A percentile compares a stretch with the other conserved stretches of the same genome.
Evolutionary conservation across 92 coral and sea anemone genomes (phyloP).

Genomic region (Epizoanthus ramosus): DNA sequence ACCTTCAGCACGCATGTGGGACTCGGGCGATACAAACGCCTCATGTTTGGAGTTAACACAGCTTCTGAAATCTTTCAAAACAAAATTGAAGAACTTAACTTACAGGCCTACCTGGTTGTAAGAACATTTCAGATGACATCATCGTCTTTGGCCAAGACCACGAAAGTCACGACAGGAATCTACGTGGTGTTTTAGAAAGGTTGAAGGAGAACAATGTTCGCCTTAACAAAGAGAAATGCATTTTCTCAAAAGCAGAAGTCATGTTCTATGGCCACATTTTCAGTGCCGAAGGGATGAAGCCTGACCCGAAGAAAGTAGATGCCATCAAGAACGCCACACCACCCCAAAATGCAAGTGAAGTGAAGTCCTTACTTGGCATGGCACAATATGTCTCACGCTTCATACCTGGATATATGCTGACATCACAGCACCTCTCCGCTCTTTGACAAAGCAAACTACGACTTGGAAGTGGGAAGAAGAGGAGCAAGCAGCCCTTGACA

Average conservation of each 20-base stretch:
- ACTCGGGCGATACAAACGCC: constrained; percentile 44
- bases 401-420: constrained; percentile 57
- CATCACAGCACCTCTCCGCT: constrained; percentile 57
- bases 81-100: constrained; percentile 35
- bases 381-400: constrained; percentile 57
- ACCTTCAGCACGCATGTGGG: constrained; percentile 48
- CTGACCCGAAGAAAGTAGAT: constrained; percentile 29
- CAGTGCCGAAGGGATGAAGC: too few relatives aligned
- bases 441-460: constrained; percentile 54
- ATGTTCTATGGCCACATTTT: too few relatives aligned
- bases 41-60: constrained; percentile 51
- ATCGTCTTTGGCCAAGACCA: too few relatives aligned
- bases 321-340: constrained; percentile 56
- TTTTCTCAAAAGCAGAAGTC: too few relatives aligned
- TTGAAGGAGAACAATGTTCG: too few relatives aligned
- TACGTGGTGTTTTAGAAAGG: too few relatives aligned
- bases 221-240: too few relatives aligned
- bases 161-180: too few relatives aligned
- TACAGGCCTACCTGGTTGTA: constrained; percentile 30
- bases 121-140: constrained; percentile 23
- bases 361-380: constrained; percentile 54
- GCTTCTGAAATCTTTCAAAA: constrained; percentile 49
- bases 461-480: constrained; percentile 69
- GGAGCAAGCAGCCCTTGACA: constrained; percentile 56
- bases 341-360: constrained; percentile 38